Evolutionary conservation across 2,888 invertebrate species (phyloP).

Genomic region (Synanthedon vespiformis): DNA sequence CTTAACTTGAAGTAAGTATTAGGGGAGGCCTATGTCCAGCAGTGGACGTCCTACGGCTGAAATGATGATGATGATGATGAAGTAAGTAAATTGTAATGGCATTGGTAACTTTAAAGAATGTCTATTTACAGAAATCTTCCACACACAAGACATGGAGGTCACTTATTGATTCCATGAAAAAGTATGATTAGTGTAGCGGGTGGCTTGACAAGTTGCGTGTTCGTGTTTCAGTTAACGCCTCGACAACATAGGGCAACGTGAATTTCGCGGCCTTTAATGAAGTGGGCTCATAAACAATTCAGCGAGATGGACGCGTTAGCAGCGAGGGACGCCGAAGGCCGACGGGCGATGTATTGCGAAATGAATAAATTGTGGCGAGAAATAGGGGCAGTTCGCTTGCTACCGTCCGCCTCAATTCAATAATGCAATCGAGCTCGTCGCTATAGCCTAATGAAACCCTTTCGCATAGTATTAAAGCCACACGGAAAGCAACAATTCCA

Average conservation of each 20-base stretch:
- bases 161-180: not conserved
- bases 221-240: slow-evolving; percentile 49
- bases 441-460: slow-evolving; percentile 9
- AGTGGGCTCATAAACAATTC: slow-evolving; percentile 56
- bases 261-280: slow-evolving; percentile 65
- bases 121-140: not conserved
- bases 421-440: slow-evolving; percentile 39
- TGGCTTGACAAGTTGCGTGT: slow-evolving; percentile 25
- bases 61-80: no score
- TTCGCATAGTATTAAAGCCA: not conserved
- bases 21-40: no score
- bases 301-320: slow-evolving; percentile 52
- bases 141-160: no score
- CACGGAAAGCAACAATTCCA: slow-evolving; percentile 44
- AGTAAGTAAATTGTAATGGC: no score
- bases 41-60: no score
- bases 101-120: not conserved
- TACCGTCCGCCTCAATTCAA: slow-evolving; percentile 40
- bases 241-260: slow-evolving; percentile 40
- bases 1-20: no score
- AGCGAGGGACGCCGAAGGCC: slow-evolving; percentile 51
- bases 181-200: not conserved
- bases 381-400: slow-evolving; percentile 61
- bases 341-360: slow-evolving; percentile 65
- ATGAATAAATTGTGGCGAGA: slow-evolving; percentile 68